Conservation (phyloP, 2,888 invertebrate species). For the Parascotia fuliginaria region DNA sequence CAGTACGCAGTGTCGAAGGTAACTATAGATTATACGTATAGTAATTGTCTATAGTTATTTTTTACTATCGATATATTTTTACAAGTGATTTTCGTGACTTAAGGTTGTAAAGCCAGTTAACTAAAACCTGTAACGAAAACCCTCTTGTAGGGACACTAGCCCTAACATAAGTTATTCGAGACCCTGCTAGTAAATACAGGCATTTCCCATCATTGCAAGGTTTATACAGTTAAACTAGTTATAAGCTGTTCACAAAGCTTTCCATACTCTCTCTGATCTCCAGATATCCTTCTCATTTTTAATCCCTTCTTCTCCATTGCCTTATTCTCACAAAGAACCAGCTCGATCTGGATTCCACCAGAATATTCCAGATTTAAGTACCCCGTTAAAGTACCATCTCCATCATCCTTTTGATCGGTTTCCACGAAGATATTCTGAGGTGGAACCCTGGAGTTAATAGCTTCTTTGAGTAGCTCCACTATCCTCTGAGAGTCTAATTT, state of each 20-base stretch:
- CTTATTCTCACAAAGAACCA: conserved; percentile 91
- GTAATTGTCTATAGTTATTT: not conserved
- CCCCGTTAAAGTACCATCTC: conserved; percentile 73
- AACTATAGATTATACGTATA: conserved; percentile 1
- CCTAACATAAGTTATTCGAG: too few species aligned
- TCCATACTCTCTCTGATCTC: conserved; percentile 94
- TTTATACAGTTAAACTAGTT: conserved; percentile 92
- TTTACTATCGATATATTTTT: too few species aligned
- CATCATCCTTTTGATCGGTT: conserved; percentile 64
- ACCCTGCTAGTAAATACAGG: too few species aligned
- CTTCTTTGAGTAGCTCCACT: conserved; percentile 91
- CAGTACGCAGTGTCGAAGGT: not conserved
- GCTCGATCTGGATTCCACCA: conserved; percentile 94
- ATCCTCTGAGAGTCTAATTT: conserved; percentile 92
- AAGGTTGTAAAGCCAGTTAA: too few species aligned
- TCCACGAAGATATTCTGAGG: conserved; percentile 86
- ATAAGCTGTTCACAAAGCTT: conserved; percentile 95
- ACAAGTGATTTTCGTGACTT: too few species aligned
- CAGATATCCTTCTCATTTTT: conserved; percentile 94
- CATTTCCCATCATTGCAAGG: not conserved
- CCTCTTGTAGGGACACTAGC: too few species aligned
- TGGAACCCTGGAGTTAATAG: conserved; percentile 92
- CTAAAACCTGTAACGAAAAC: too few species aligned
- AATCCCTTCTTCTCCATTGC: conserved; percentile 91
- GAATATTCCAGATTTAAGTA: conserved; percentile 90